A percentile compares a stretch with the other conserved stretches of the same genome.
These are phyloP conservation scores for Enteromius thamalakanensis DNA, from an alignment of 2,797 vertebrate species.

Conservation along the genomic window DNA sequence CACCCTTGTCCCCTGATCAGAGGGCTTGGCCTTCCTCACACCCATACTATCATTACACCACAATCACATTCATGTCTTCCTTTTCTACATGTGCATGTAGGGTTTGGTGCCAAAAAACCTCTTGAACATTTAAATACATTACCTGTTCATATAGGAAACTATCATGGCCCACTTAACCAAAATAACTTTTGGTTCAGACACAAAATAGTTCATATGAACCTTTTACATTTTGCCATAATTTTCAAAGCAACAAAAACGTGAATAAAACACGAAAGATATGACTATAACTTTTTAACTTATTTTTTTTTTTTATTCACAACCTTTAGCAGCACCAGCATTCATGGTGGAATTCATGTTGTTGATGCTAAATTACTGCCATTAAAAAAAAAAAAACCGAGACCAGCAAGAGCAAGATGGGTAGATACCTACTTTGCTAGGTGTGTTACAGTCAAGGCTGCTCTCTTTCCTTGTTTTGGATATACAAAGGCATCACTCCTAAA, in stretches of 20 bases:
- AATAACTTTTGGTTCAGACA: background rate
- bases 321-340: background rate
- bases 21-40: slow-evolving; percentile 19
- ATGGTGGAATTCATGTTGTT: background rate
- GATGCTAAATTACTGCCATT: background rate
- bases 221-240: background rate
- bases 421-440: background rate
- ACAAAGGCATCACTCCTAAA: too few relatives aligned
- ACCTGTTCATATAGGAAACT: background rate
- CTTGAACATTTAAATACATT: background rate
- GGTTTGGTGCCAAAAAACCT: slow-evolving; percentile 12
- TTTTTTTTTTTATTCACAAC: background rate
- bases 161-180: background rate
- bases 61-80: background rate
- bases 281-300: background rate
- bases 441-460: background rate
- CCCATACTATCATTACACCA: slow-evolving; percentile 20
- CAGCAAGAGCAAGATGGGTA: background rate
- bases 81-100: background rate
- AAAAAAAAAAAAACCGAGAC: background rate
- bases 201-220: background rate
- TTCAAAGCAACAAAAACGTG: background rate
- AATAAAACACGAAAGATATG: background rate
- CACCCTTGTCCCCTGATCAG: slow-evolving; percentile 9
- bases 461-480: too few relatives aligned